Percentiles rank a stretch among this genome's conserved stretches.
phyloP scores from a whole-genome alignment of 2,888 invertebrate genomes.

The Griposia aprilina region DNA sequence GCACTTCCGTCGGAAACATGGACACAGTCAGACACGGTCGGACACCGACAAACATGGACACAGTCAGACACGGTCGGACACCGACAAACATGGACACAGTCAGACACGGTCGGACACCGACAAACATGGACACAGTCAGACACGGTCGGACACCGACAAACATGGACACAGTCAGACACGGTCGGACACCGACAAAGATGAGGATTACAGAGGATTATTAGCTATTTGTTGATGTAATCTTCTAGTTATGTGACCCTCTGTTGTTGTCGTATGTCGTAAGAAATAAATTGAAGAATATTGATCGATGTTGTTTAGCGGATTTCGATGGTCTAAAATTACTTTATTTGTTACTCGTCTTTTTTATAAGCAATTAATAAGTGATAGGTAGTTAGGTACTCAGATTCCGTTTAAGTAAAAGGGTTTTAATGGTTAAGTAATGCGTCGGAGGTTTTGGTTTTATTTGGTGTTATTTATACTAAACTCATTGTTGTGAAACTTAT shows the following conservation, averaged over 20 bases:
- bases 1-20: conserved; percentile 43
- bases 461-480: too few relatives aligned
- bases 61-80: neutral
- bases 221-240: conserved; percentile 35
- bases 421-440: too few relatives aligned
- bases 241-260: neutral
- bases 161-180: neutral
- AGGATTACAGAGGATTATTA: conserved; percentile 33
- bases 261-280: neutral
- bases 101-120: conserved; percentile 5
- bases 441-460: too few relatives aligned
- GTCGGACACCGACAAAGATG: conserved; percentile 23
- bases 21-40: neutral
- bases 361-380: neutral
- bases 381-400: too few relatives aligned
- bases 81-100: neutral
- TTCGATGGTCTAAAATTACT: too few relatives aligned
- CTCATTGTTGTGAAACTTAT: too few relatives aligned
- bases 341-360: neutral
- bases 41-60: conserved; percentile 27
- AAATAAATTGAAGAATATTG: too few relatives aligned
- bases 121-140: neutral
- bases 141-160: conserved; percentile 4
- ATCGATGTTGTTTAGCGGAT: too few relatives aligned
- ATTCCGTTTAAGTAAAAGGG: too few relatives aligned